phyloP scores from a whole-genome alignment of 2,113 vertebrate species.

The Sinosuthora webbiana region DNA sequence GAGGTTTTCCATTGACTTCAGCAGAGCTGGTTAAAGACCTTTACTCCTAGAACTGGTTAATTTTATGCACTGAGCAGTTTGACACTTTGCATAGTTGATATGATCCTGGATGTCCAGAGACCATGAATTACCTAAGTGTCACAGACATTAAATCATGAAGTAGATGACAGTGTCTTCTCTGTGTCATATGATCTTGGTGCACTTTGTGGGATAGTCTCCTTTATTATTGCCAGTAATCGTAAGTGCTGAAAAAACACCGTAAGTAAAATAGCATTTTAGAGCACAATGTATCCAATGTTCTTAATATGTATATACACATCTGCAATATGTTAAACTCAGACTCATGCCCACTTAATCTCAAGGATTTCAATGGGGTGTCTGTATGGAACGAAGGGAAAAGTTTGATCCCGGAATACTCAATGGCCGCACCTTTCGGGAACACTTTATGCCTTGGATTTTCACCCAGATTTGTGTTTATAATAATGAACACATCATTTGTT shows the following conservation, averaged over 20 bases:
- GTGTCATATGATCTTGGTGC: constrained; percentile 22
- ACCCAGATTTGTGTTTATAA: background rate
- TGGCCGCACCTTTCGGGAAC: background rate
- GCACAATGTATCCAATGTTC: constrained; percentile 56
- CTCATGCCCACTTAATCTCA: constrained; percentile 5
- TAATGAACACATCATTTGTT: background rate
- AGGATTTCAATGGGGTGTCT: constrained; percentile 22
- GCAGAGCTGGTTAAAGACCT: background rate
- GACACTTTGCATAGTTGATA: background rate
- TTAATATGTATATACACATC: constrained; percentile 25
- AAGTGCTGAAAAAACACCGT: constrained; percentile 30
- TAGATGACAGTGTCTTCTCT: constrained; percentile 26
- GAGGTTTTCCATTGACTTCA: background rate
- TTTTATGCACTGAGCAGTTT: background rate
- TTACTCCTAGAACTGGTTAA: background rate
- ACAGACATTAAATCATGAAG: constrained; percentile 47
- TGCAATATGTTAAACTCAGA: constrained; percentile 52
- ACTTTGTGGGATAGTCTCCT: constrained; percentile 19
- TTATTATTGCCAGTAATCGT: constrained; percentile 44
- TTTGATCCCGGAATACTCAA: background rate
- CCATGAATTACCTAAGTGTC: background rate
- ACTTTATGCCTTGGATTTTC: background rate
- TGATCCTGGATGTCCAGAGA: constrained; percentile 5
- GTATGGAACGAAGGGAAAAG: background rate
- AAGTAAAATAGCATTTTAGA: constrained; percentile 46